Conservation (phyloP, 2,113 vertebrate genomes). For the Tursiops truncatus region DNA sequence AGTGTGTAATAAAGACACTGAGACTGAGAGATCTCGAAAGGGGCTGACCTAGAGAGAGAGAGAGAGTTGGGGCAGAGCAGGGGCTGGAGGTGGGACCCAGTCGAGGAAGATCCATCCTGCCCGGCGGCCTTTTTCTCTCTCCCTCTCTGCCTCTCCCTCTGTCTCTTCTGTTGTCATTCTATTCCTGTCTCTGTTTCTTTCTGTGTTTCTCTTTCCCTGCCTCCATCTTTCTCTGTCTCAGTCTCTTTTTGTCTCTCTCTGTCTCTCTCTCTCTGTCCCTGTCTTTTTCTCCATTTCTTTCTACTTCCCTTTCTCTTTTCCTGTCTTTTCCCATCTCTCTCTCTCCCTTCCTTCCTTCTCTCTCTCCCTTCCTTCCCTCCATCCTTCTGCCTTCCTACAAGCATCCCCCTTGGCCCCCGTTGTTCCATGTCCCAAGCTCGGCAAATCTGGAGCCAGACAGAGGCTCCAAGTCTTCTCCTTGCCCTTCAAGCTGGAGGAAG, state of each 20-base stretch:
- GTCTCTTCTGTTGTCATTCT: not conserved
- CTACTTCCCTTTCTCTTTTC: not conserved
- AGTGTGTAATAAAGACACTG: not conserved
- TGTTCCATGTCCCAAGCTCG: not conserved
- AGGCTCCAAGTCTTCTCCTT: not conserved
- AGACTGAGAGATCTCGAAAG: not conserved
- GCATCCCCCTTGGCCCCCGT: no score
- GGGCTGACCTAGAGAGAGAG: not conserved
- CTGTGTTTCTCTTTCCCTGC: not conserved
- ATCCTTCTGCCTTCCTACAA: not conserved
- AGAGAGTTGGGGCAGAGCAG: not conserved
- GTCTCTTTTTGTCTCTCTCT: not conserved
- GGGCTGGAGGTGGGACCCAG: no score
- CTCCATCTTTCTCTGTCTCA: not conserved
- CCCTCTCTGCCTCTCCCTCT: not conserved
- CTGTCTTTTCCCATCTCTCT: not conserved
- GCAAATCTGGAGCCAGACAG: not conserved
- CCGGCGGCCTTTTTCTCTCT: no score
- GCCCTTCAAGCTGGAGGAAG: not conserved
- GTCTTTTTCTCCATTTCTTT: not conserved
- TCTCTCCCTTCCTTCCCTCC: not conserved
- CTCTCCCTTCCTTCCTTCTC: not conserved
- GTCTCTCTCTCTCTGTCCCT: not conserved
- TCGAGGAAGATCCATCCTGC: fast-evolving
- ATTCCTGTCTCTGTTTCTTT: not conserved